A percentile compares a stretch with the other conserved stretches of the same genome.
Conservation (phyloP, 2,797 vertebrate genomes). For the Salmo trutta region DNA sequence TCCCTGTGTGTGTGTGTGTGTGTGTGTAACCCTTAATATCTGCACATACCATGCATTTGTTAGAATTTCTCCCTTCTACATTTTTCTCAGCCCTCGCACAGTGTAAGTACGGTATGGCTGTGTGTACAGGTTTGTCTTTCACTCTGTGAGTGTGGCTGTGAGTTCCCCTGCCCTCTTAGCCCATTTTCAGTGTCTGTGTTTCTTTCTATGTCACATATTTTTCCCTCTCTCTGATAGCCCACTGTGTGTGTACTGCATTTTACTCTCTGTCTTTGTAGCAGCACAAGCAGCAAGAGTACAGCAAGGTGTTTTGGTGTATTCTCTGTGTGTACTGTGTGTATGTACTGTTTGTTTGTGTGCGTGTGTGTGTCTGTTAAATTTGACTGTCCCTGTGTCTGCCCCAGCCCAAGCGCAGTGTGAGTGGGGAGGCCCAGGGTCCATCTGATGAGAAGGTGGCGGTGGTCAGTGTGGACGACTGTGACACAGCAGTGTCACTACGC, state of each 20-base stretch:
- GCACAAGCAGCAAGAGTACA: not conserved
- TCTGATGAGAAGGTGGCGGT: constrained; percentile 97
- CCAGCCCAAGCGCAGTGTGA: constrained; percentile 87
- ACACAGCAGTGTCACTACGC: constrained; percentile 88
- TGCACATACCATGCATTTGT: not conserved
- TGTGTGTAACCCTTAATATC: constrained; percentile 56
- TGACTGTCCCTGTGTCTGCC: constrained; percentile 1
- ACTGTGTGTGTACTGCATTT: not conserved
- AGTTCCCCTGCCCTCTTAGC: not conserved
- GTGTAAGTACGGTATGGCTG: not conserved
- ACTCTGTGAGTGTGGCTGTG: not conserved
- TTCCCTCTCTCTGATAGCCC: not conserved
- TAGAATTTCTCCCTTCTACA: not conserved
- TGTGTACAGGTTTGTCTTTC: not conserved
- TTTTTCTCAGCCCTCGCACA: constrained; percentile 7
- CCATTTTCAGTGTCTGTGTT: not conserved
- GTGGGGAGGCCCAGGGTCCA: constrained; percentile 90
- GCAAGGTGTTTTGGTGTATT: not conserved
- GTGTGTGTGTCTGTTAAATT: not conserved
- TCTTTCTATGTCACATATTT: not conserved
- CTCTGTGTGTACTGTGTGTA: too few relatives aligned
- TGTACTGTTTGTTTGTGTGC: too few relatives aligned
- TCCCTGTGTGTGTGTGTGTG: constrained; percentile 3
- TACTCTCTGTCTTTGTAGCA: not conserved
- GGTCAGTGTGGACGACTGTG: constrained; percentile 91